A percentile compares a stretch with the other conserved stretches of the same genome.
Conservation (phyloP, 2,888 invertebrate genomes). For the Sesia apiformis region DNA sequence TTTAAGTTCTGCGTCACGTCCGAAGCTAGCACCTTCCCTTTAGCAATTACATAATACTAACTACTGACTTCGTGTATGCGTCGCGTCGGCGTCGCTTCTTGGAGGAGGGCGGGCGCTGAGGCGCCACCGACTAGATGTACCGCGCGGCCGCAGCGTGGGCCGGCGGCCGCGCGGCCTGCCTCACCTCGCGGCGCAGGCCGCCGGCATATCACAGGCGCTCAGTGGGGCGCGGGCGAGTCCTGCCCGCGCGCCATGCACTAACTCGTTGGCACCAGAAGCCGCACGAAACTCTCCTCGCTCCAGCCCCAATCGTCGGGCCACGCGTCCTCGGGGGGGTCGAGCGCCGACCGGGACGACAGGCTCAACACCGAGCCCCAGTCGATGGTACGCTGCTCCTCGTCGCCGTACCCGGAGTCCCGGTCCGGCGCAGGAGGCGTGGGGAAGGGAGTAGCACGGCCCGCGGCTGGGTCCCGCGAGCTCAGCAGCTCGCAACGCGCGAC, state of each 20-base stretch:
- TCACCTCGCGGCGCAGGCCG: conserved; percentile 14
- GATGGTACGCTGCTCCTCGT: conserved; percentile 85
- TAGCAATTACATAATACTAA: conserved; percentile 71
- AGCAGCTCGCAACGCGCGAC: conserved; percentile 77
- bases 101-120: conserved; percentile 27
- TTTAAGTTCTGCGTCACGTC: conserved; percentile 70
- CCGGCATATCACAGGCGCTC: conserved; percentile 61
- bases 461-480: conserved; percentile 52
- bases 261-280: conserved; percentile 81
- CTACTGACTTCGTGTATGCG: conserved; percentile 62
- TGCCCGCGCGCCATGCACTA: conserved; percentile 73
- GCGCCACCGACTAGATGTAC: conserved; percentile 43
- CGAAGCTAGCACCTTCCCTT: conserved; percentile 74
- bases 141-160: conserved; percentile 20
- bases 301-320: conserved; percentile 78
- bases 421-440: conserved; percentile 74
- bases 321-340: conserved; percentile 88
- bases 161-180: conserved; percentile 23
- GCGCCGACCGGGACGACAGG: conserved; percentile 88
- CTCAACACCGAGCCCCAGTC: conserved; percentile 95
- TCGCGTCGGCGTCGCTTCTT: conserved; percentile 26
- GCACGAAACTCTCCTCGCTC: conserved; percentile 82
- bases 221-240: conserved; percentile 54
- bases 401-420: conserved; percentile 85
- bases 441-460: conserved; percentile 82